Base-by-base conservation (phyloP, 2,888 invertebrate species). In the Dolichomitus sp. region DNA sequence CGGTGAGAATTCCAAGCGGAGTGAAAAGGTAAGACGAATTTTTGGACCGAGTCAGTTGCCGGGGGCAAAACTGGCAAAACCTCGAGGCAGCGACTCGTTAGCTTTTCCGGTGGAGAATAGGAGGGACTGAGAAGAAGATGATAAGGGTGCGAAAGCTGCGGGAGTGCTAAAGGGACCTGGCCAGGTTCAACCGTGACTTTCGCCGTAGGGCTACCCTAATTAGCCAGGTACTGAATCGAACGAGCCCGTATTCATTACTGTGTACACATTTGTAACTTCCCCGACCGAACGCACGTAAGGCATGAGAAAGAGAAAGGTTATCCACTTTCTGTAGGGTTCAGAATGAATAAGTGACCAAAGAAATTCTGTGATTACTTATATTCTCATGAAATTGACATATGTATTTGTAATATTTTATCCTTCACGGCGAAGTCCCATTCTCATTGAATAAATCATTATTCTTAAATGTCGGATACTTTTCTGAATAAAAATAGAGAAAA, bases 11-110 rank as follows among this genome's bases (percentile, higher is more conserved):
- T 27, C n/a, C 7, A 33, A 33, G 27, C 45, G 14, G 66, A 61
- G 57, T 48, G 42, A 72, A 69, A 57, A 77, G 48, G 63, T 69
- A 69, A 74, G 69, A 48, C 27, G 61, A 77, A 69, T 73, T 81
- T 63, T 45, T 37, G 81, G n/a, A 78, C 40, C 69, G 37, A 73
- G 75, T 52, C 48, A 52, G 75, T 59, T 19, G 48, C 30, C 59
- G 45, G 17, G 14, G 37, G 48, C 69, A 48, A n/a, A 52, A 14
- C 42, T 59, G 63, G 48, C n/a, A 61, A 73, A 78, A 68, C 68
- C 19, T 54, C 3, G 63, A 69, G 63, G 63, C 63, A 66, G 52
- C 11, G 17, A 52, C 68, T 73, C 77, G 77, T 81, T 69, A 73
- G 68, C 50, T 81, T 73, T 63, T 74, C 54, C 68, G 19, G 27